Conservation (phyloP, 2,113 vertebrate species). For the Strigops habroptila region DNA sequence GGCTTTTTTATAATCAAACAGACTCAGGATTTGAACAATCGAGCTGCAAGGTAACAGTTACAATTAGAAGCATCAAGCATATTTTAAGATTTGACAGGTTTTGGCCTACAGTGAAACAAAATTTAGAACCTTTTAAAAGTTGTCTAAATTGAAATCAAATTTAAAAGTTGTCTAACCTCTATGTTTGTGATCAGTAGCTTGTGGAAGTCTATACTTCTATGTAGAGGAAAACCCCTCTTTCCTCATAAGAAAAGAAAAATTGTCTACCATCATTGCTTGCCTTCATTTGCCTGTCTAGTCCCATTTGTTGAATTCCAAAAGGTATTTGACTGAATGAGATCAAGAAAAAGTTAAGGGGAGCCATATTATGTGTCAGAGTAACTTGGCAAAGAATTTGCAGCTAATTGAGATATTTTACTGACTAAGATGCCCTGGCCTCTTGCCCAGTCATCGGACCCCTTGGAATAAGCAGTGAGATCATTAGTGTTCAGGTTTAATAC, state of each 20-base stretch:
- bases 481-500: constrained; percentile 72
- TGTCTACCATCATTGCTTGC: neutral
- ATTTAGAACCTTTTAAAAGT: neutral
- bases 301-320: neutral
- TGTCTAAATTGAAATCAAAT: neutral
- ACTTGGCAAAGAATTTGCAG: constrained; percentile 56
- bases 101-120: neutral
- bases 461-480: constrained; percentile 68
- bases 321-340: constrained; percentile 7
- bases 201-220: neutral
- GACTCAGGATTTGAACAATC: neutral
- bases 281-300: neutral
- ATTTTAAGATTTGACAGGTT: neutral
- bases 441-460: constrained; percentile 63
- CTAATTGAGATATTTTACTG: constrained; percentile 72
- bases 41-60: neutral
- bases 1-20: neutral
- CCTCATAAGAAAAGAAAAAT: neutral
- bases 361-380: constrained; percentile 21
- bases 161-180: neutral
- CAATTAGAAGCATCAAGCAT: neutral
- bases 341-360: neutral
- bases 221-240: neutral
- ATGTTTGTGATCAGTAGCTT: neutral
- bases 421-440: constrained; percentile 60